A percentile compares a stretch with the other conserved stretches of the same genome.
These are phyloP conservation scores for Cyclophora albipunctata DNA, from an alignment of 2,888 invertebrate species.

Conservation along the genomic window DNA sequence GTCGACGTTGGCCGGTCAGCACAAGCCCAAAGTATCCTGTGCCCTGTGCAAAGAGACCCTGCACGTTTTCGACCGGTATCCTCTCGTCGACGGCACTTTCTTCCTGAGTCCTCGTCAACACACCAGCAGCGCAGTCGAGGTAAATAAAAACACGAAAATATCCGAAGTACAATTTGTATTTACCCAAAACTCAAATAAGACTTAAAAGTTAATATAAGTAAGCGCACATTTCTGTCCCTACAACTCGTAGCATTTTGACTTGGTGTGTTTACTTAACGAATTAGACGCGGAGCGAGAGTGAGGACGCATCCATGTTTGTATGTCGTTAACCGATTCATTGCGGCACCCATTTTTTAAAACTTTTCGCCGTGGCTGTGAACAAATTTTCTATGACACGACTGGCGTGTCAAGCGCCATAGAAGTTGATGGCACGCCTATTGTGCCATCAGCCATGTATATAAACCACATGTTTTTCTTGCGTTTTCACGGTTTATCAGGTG, in stretches of 20 bases:
- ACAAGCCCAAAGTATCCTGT: constrained; percentile 89
- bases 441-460: no score
- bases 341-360: no score
- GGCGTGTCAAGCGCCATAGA: no score
- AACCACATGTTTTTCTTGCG: no score
- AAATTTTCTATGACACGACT: no score
- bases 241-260: constrained; percentile 30
- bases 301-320: constrained; percentile 38
- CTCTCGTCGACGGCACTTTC: constrained; percentile 97
- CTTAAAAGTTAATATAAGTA: constrained; percentile 54
- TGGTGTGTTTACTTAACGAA: constrained; percentile 38
- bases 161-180: constrained; percentile 14
- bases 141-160: constrained; percentile 38
- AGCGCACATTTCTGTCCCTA: constrained; percentile 41
- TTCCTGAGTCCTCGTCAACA: constrained; percentile 97
- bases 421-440: no score
- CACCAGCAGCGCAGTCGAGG: constrained; percentile 90
- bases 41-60: constrained; percentile 92
- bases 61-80: constrained; percentile 97
- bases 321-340: no score
- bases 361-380: no score
- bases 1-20: constrained; percentile 93
- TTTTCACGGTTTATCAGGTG: no score
- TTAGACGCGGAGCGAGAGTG: constrained; percentile 45
- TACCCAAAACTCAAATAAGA: constrained; percentile 59